Conservation (phyloP, 2,113 vertebrate species). For the Nycticebus coucang region DNA sequence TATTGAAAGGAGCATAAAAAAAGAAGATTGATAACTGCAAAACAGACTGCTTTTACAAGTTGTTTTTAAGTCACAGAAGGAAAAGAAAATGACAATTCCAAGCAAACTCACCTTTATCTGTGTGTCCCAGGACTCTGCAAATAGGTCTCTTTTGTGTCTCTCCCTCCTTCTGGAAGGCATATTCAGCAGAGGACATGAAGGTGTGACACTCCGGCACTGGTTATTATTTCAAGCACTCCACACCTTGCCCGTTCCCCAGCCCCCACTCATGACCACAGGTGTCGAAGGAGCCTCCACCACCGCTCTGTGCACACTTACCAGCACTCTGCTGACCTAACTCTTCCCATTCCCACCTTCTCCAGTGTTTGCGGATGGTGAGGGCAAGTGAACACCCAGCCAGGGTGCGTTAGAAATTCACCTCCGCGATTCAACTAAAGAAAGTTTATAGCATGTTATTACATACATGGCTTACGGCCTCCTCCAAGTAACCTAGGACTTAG, state of each 20-base stretch:
- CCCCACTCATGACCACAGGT: neutral
- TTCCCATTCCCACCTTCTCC: neutral
- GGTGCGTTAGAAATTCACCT: neutral
- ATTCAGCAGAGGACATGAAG: slow-evolving; percentile 33
- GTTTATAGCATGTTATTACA: neutral
- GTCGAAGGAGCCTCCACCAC: neutral
- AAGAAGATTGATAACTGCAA: neutral
- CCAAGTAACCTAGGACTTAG: neutral
- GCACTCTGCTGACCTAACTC: neutral
- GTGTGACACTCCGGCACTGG: neutral
- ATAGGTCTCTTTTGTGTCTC: neutral
- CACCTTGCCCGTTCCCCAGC: neutral
- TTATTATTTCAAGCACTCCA: neutral
- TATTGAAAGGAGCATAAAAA: neutral
- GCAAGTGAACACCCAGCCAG: neutral
- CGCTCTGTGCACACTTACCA: neutral
- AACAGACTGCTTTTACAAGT: neutral
- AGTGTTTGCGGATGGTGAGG: neutral
- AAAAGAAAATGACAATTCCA: neutral
- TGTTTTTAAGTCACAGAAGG: neutral
- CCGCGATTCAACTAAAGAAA: neutral
- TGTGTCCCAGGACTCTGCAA: neutral
- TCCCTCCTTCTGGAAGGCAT: slow-evolving; percentile 70
- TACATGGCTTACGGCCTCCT: neutral
- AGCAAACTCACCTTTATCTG: slow-evolving; percentile 48